These are phyloP conservation scores for Geococcyx californianus DNA, from an alignment of 2,113 vertebrate genomes.

Conservation along the genomic window DNA sequence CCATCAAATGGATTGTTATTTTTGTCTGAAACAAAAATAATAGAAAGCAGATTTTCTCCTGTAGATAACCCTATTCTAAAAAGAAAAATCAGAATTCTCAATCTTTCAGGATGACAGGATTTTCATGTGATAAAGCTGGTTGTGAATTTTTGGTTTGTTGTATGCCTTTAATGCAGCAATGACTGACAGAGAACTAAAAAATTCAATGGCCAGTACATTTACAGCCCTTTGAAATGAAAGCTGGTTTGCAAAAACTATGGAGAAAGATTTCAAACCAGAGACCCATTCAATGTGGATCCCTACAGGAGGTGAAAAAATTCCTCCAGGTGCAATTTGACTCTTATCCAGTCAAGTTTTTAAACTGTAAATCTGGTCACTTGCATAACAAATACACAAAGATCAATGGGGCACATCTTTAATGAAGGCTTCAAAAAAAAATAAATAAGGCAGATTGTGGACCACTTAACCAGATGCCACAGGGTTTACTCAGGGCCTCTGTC, in stretches of 20 bases:
- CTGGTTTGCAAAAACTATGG: background rate
- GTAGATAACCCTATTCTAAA: background rate
- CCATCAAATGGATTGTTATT: background rate
- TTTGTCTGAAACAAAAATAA: background rate
- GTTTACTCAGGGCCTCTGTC: conserved; percentile 13
- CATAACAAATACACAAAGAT: conserved; percentile 7
- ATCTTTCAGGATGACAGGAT: background rate
- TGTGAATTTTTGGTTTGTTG: background rate
- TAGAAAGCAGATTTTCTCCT: background rate
- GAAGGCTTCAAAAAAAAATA: background rate
- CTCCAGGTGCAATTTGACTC: background rate
- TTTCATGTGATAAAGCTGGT: background rate
- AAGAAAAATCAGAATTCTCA: background rate
- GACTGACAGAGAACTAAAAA: conserved; percentile 4
- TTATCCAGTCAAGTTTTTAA: conserved; percentile 21
- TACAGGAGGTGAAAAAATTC: conserved; percentile 4
- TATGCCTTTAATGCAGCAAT: background rate
- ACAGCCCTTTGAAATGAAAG: background rate
- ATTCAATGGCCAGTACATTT: background rate
- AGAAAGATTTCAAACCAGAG: background rate
- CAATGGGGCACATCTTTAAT: conserved; percentile 14
- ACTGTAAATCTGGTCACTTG: background rate
- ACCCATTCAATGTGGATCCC: background rate
- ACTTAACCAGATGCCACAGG: conserved; percentile 39
- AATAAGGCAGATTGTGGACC: conserved; percentile 20